Percentiles rank a stretch among this genome's conserved stretches.
Evolutionary conservation across 2,888 invertebrate genomes (phyloP).

Genomic region (Noctua pronuba): DNA sequence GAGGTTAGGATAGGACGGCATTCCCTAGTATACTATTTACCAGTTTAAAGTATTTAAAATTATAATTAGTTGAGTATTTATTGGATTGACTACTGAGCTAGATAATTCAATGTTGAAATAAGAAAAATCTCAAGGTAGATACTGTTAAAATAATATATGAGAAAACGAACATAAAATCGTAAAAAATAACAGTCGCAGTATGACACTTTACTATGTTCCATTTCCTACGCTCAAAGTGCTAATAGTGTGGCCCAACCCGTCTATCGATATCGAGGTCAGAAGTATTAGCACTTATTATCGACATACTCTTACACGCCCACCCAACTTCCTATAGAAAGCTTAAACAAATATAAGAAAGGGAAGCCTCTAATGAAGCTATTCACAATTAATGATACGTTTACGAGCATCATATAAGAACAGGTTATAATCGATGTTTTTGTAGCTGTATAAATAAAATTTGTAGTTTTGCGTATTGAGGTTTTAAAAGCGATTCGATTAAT

Average conservation of each 20-base stretch:
- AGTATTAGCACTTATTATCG: constrained; percentile 82
- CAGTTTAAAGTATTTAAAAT: constrained; percentile 35
- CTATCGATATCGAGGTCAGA: constrained; percentile 80
- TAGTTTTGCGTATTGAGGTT: not conserved
- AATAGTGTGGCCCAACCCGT: constrained; percentile 69
- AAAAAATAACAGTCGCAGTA: constrained; percentile 10
- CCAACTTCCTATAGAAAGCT: constrained; percentile 85
- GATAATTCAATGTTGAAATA: not conserved
- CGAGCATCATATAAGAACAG: constrained; percentile 28
- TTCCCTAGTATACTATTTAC: constrained; percentile 14
- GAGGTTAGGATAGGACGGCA: constrained; percentile 34
- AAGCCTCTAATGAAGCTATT: constrained; percentile 80
- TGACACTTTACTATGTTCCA: constrained; percentile 15
- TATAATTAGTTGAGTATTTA: constrained; percentile 39
- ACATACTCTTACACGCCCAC: constrained; percentile 73
- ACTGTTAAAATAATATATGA: not conserved
- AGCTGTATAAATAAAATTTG: not conserved
- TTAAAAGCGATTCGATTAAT: not conserved
- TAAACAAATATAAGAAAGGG: constrained; percentile 75
- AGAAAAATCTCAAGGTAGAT: not conserved
- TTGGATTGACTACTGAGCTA: not conserved
- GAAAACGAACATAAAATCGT: not conserved
- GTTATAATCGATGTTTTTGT: constrained; percentile 19
- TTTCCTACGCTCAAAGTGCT: constrained; percentile 55
- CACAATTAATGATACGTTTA: constrained; percentile 73